phyloP scores from a whole-genome alignment of 1,140 invertebrate genomes.

The Planococcus citri region DNA sequence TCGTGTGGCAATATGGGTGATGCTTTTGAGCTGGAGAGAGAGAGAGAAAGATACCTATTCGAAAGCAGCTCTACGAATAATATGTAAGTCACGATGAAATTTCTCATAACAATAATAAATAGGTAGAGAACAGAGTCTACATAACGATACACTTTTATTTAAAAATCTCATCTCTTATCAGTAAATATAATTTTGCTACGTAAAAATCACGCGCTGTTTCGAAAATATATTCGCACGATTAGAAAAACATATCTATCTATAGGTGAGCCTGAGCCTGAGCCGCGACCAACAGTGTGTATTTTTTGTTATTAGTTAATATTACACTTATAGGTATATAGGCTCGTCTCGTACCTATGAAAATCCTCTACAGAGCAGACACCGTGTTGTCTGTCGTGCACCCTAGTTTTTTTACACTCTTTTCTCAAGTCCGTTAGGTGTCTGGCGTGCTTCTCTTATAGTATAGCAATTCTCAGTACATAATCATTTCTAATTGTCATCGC shows the following conservation, averaged over 20 bases:
- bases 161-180: not conserved
- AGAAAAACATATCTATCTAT: too few relatives aligned
- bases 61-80: not conserved
- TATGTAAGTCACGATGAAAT: constrained; percentile 3
- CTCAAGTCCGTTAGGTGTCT: not conserved
- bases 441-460: not conserved
- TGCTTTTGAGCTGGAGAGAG: not conserved
- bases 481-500: constrained; percentile 3
- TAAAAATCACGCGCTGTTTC: not conserved
- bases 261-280: too few relatives aligned
- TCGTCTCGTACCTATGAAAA: too few relatives aligned
- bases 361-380: too few relatives aligned
- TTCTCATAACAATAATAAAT: not conserved
- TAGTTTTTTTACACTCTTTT: not conserved
- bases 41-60: too few relatives aligned
- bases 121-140: too few relatives aligned
- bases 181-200: not conserved
- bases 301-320: not conserved
- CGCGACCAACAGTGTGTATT: too few relatives aligned
- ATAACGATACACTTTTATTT: too few relatives aligned
- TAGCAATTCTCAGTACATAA: not conserved
- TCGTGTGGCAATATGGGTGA: not conserved
- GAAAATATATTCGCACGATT: not conserved
- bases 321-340: too few relatives aligned
- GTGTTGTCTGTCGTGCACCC: not conserved